Conservation (phyloP, 2,888 invertebrate species). For the Galeruca laticollis region DNA sequence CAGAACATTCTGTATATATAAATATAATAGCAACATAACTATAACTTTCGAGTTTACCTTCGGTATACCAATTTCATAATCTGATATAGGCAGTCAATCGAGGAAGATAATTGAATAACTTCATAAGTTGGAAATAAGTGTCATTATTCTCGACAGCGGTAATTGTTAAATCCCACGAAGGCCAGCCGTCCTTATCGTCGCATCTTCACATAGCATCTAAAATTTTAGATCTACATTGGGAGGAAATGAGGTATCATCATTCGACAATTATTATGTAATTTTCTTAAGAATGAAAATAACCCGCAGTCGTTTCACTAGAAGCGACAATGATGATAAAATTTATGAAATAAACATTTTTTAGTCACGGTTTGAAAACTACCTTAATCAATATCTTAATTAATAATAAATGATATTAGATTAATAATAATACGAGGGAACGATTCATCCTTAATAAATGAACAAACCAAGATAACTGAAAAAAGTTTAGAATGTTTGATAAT, state of each 20-base stretch:
- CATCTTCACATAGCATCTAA: neutral
- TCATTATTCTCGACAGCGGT: neutral
- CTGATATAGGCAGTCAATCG: neutral
- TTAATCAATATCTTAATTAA: too few species aligned
- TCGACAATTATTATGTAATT: constrained; percentile 1
- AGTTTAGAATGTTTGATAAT: too few species aligned
- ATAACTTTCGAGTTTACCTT: neutral
- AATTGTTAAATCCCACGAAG: neutral
- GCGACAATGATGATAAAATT: neutral
- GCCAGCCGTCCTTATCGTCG: neutral
- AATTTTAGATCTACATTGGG: neutral
- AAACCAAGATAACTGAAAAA: too few species aligned
- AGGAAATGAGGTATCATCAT: neutral
- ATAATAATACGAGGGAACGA: too few species aligned
- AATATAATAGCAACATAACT: neutral
- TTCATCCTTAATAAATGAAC: too few species aligned
- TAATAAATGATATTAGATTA: too few species aligned
- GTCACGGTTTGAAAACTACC: neutral
- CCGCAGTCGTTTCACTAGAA: neutral
- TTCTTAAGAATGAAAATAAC: neutral
- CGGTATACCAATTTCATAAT: neutral
- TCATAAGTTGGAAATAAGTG: neutral
- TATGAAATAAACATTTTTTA: neutral
- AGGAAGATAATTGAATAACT: neutral
- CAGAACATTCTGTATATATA: neutral